These are phyloP conservation scores for Eurytoma californica DNA, from an alignment of 2,888 invertebrate species.

Conservation along the genomic window DNA sequence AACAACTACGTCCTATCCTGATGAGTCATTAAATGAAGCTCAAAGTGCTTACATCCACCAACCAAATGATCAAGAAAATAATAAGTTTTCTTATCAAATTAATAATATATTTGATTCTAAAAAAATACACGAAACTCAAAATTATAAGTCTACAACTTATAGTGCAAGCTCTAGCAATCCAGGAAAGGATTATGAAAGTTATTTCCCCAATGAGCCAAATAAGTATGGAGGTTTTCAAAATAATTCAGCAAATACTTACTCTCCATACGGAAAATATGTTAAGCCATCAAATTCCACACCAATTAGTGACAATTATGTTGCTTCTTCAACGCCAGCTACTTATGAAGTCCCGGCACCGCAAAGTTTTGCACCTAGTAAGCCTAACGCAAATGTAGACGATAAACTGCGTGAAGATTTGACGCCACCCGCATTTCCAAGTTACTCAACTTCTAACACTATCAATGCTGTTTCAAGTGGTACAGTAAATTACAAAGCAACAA, in stretches of 20 bases:
- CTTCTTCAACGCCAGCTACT: slow-evolving; percentile 70
- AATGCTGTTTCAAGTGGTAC: slow-evolving; percentile 29
- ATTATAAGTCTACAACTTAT: slow-evolving; percentile 58
- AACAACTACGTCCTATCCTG: slow-evolving; percentile 57
- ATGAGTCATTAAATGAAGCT: slow-evolving; percentile 57
- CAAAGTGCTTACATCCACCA: slow-evolving; percentile 52
- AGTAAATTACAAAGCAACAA: no score
- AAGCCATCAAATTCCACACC: slow-evolving; percentile 76
- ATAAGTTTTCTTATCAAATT: slow-evolving; percentile 75
- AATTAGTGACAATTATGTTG: slow-evolving; percentile 68
- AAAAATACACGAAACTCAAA: slow-evolving; percentile 56
- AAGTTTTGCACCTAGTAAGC: slow-evolving; percentile 51
- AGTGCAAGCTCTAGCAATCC: slow-evolving; percentile 55
- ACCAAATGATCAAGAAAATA: slow-evolving; percentile 50
- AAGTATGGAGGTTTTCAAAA: slow-evolving; percentile 74
- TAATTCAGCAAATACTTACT: slow-evolving; percentile 72
- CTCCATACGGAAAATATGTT: slow-evolving; percentile 76
- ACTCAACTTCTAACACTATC: slow-evolving; percentile 31
- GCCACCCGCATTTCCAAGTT: slow-evolving; percentile 54
- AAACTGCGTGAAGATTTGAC: slow-evolving; percentile 56
- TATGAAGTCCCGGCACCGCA: slow-evolving; percentile 58
- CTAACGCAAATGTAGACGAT: slow-evolving; percentile 36
- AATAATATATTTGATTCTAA: slow-evolving; percentile 74
- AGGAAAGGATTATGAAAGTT: slow-evolving; percentile 65
- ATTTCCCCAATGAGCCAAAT: slow-evolving; percentile 68